phyloP scores from a whole-genome alignment of 2,797 vertebrate genomes.

The Margarornis squamiger region DNA sequence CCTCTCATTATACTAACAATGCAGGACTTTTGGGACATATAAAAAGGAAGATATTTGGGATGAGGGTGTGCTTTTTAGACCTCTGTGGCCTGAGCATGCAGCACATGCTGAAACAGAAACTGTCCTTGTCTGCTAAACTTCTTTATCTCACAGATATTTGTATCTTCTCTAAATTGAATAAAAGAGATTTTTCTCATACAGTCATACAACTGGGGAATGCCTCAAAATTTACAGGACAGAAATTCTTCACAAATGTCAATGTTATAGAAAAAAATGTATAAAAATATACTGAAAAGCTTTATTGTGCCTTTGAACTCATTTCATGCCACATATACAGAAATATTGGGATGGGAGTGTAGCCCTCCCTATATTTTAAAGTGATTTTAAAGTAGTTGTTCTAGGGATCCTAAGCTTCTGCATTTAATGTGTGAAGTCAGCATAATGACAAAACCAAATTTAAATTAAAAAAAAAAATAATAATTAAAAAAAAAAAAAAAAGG shows the following conservation, averaged over 20 bases:
- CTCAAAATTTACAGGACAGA: not conserved
- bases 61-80: too few species aligned
- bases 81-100: too few species aligned
- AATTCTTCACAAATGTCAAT: not conserved
- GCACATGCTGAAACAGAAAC: too few species aligned
- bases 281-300: not conserved
- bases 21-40: too few species aligned
- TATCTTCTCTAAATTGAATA: too few species aligned
- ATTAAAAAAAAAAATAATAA: not conserved
- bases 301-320: not conserved
- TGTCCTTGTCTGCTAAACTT: too few species aligned
- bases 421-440: conserved; percentile 17
- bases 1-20: too few species aligned
- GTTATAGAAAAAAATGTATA: not conserved
- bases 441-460: not conserved
- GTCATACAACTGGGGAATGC: not conserved
- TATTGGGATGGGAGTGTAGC: not conserved
- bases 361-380: not conserved
- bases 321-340: not conserved
- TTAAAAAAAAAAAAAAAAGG: not conserved
- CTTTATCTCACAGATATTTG: too few species aligned
- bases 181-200: too few species aligned
- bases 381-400: conserved; percentile 53
- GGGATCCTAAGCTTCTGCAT: not conserved
- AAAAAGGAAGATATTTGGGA: too few species aligned